Base-by-base conservation (phyloP, 1,140 invertebrate species). In the Penaeus indicus region DNA sequence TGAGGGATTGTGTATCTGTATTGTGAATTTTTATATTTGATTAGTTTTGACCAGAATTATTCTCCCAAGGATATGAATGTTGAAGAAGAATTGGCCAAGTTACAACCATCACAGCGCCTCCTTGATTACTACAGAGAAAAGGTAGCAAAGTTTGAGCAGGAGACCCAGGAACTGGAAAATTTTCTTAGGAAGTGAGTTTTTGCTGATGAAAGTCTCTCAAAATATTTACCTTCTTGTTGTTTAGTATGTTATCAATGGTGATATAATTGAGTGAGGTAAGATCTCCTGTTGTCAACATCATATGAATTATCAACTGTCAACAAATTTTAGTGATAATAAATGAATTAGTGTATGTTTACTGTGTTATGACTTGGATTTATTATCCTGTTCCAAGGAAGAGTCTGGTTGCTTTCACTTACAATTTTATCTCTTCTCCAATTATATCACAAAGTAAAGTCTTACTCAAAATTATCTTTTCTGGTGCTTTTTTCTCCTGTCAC, bases 121-220 rank as follows among this genome's bases (percentile, higher is more conserved):
- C 61, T 88, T 7, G 87, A 88, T 78, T 88, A 67, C 62, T 88
- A 88, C 81, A 60, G 87, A 62, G 69, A 84, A 27, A 88, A 88
- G 42, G 38, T 88, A 61, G 32, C 69, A 19, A 88, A 78, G 25
- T 78, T 88, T 79, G 81, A 78, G 25, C 47, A 42, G 60, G 61
- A 84, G 18, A 62, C 78, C 25, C 81, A 84, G 62, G 25, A 64
- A 3, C 19, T 84, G 27, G 22, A 47, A 54, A 21, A 84, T 5
- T 78, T 88, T 32, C 60, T 88, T 67, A 82, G 84, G 78, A 83
- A 84, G 87, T 88, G 61, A 84, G 87, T 47, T 27, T 27, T 54
- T 61, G 21, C 60, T 63, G 38, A 8, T 42, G 38, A 54, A 16
- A 54, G 5, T 54, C 0, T 54, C 11, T 54, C 54, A 54, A 54